Evolutionary conservation across 2,113 vertebrate species (phyloP).

Genomic region (Alligator mississippiensis): DNA sequence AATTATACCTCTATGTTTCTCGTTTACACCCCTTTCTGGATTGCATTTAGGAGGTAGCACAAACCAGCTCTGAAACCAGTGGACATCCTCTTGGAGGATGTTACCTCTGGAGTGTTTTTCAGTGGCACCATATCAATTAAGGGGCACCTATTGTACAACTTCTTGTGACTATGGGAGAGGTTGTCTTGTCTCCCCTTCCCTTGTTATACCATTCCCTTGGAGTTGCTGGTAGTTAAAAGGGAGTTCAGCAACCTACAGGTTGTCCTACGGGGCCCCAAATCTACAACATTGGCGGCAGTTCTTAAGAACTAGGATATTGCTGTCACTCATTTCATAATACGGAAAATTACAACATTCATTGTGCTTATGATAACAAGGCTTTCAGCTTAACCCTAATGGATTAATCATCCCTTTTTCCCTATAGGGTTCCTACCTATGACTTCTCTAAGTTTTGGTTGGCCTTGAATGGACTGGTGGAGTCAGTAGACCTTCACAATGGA

Average conservation of each 20-base stretch:
- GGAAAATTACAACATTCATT: background rate
- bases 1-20: background rate
- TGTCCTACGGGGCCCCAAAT: background rate
- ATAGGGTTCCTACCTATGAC: background rate
- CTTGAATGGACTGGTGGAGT: conserved; percentile 8
- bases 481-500: background rate
- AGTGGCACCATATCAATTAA: conserved; percentile 7
- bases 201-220: background rate
- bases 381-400: background rate
- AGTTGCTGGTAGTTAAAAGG: background rate
- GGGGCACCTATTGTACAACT: background rate
- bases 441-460: conserved; percentile 28
- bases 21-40: background rate
- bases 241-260: background rate
- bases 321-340: background rate
- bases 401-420: background rate
- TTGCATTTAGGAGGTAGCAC: background rate
- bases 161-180: background rate
- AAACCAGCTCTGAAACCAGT: background rate
- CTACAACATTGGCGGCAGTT: background rate
- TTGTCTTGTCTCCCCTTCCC: background rate
- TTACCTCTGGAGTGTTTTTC: background rate
- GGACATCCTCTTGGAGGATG: background rate
- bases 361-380: background rate
- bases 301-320: background rate